Conservation (phyloP, 2,797 vertebrate species). For the Urophycis tenuis region DNA sequence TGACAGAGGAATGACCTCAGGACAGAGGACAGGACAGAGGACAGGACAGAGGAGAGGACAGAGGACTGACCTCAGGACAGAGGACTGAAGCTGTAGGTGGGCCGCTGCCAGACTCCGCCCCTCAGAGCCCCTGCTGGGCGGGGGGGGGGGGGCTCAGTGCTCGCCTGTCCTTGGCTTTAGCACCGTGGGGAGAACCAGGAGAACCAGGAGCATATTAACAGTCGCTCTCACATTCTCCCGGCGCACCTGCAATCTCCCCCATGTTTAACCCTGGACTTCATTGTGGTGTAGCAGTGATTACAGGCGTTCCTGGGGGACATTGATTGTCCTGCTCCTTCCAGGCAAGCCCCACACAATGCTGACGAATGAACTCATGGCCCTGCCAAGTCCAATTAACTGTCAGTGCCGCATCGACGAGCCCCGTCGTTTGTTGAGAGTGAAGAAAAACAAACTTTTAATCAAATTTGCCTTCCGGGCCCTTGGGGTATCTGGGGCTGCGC, state of each 20-base stretch:
- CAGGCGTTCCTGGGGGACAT: conserved; percentile 82
- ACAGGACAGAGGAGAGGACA: too few species aligned
- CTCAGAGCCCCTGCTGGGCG: not conserved
- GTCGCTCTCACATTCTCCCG: conserved; percentile 71
- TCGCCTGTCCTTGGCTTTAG: conserved; percentile 33
- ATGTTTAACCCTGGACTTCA: conserved; percentile 91
- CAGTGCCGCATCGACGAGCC: conserved; percentile 80
- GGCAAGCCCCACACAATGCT: conserved; percentile 88
- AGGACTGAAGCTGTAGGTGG: too few species aligned
- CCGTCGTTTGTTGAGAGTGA: conserved; percentile 75
- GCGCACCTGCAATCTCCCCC: conserved; percentile 82
- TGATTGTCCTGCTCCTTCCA: conserved; percentile 83
- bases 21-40: too few species aligned
- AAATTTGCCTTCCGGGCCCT: conserved; percentile 74
- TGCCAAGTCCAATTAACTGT: conserved; percentile 95
- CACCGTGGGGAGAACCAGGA: conserved; percentile 10
- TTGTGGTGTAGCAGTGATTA: conserved; percentile 92
- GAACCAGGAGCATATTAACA: conserved; percentile 73
- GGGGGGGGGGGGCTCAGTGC: not conserved
- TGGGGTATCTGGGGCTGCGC: conserved; percentile 72
- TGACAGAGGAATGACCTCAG: too few species aligned
- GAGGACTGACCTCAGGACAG: too few species aligned
- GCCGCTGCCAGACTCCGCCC: not conserved
- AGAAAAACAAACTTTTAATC: conserved; percentile 84
- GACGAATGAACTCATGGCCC: conserved; percentile 91